phyloP scores from a whole-genome alignment of 1,140 invertebrate genomes.

The Geopemphigus sp. region DNA sequence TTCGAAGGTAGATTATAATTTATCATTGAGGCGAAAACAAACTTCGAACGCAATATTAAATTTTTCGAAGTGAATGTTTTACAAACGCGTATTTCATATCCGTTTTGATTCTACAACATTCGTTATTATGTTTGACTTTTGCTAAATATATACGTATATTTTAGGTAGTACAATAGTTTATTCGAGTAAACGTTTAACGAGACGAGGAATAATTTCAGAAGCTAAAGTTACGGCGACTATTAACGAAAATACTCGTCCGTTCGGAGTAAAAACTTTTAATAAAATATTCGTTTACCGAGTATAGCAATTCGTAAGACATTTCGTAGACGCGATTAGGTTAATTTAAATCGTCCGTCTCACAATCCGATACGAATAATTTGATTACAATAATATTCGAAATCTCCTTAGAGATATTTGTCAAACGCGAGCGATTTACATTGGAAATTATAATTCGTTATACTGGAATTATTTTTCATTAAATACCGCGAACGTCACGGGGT shows the following conservation, averaged over 20 bases:
- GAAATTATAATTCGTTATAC: too few relatives aligned
- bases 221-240: background rate
- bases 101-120: background rate
- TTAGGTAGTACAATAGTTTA: background rate
- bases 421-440: too few relatives aligned
- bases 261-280: background rate
- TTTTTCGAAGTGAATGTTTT: background rate
- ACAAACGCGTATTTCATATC: background rate
- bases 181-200: background rate
- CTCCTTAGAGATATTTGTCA: too few relatives aligned
- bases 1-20: background rate
- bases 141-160: background rate
- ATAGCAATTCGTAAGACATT: too few relatives aligned
- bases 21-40: background rate
- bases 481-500: too few relatives aligned
- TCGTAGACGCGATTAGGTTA: too few relatives aligned
- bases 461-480: too few relatives aligned
- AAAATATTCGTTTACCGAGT: background rate
- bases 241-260: background rate
- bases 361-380: too few relatives aligned
- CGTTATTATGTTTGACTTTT: background rate
- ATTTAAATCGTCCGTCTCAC: too few relatives aligned
- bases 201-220: background rate
- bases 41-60: background rate
- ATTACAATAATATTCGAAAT: too few relatives aligned